Evolutionary conservation across 2,888 invertebrate genomes (phyloP).

Genomic region (Temnothorax unifasciatus): DNA sequence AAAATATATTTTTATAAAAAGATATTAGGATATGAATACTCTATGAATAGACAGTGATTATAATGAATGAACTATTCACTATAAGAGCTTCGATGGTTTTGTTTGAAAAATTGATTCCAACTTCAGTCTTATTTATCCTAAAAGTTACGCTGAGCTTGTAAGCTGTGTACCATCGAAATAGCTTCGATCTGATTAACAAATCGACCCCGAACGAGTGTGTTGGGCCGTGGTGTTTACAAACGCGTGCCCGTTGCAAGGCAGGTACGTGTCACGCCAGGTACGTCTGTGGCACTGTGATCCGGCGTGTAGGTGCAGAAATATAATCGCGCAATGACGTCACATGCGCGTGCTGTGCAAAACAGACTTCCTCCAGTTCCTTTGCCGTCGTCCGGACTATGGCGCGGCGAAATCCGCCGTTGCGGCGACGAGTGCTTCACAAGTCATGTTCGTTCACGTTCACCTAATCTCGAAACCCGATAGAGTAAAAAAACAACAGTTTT

Average conservation of each 20-base stretch:
- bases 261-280: slow-evolving; percentile 51
- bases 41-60: neutral
- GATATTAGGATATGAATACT: neutral
- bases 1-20: neutral
- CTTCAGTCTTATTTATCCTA: neutral
- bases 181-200: neutral
- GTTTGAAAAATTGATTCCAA: neutral
- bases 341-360: slow-evolving; percentile 49
- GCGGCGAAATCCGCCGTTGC: neutral
- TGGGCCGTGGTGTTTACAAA: slow-evolving; percentile 37
- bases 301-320: slow-evolving; percentile 52
- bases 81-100: neutral
- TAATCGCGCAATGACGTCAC: slow-evolving; percentile 50
- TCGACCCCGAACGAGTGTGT: neutral
- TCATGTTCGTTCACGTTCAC: neutral
- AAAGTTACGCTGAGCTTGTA: neutral
- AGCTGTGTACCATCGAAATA: neutral
- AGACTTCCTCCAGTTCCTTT: slow-evolving; percentile 49
- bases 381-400: slow-evolving; percentile 26
- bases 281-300: neutral
- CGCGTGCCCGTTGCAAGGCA: slow-evolving; percentile 39
- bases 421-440: neutral
- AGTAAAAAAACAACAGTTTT: neutral
- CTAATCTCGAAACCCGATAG: neutral
- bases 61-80: neutral